Base-by-base conservation (phyloP, 2,797 vertebrate genomes). In the Synaphobranchus kaupii region DNA sequence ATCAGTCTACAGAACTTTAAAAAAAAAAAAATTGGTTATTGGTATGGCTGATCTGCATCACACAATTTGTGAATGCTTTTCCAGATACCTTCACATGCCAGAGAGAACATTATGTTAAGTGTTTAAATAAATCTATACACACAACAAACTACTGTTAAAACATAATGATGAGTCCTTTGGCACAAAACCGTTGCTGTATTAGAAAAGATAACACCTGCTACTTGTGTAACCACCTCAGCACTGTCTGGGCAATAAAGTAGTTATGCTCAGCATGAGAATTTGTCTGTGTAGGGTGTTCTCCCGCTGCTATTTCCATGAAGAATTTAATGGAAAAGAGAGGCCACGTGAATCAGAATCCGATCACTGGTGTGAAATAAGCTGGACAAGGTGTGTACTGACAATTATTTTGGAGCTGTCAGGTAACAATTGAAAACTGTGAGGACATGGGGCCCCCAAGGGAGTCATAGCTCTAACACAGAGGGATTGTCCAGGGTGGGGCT, bases 341-440 rank as follows among this genome's bases (percentile, higher is more conserved):
- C 34, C 86, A 80, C 39, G 87, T 84, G 85, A 93, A 89, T 85
- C 84, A 71, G 86, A 93, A 92, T 92, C 89, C 87, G 44, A 88
- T 90, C 92, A 93, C 91, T 89, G 88, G 20, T 90, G 86, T 17
- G 22, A 92, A 93, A 90, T 60, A 44, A 85, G 34, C 88, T 91
- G 87, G 10, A 80, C 73, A 90, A 91, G 85, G 88, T 76, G 15
- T 71, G 39, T 78, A 39, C 6, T 90, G 93, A 89, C 88, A 89
- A 31, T 25, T 76, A 90, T 91, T 91, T 90, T 91, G 34, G 28
- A 68, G n/a, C 80, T 88, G 15, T 86, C 85, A 90, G 88, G 83
- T 73, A n/a, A 71, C 89, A 90, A 44, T 78, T 87, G 73, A 84
- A 17, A 87, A 83, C 34, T 86, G 86, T 52, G 22, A 52, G 84